Conservation (phyloP, 2,888 invertebrate species). For the Hoplodrina ambigua region DNA sequence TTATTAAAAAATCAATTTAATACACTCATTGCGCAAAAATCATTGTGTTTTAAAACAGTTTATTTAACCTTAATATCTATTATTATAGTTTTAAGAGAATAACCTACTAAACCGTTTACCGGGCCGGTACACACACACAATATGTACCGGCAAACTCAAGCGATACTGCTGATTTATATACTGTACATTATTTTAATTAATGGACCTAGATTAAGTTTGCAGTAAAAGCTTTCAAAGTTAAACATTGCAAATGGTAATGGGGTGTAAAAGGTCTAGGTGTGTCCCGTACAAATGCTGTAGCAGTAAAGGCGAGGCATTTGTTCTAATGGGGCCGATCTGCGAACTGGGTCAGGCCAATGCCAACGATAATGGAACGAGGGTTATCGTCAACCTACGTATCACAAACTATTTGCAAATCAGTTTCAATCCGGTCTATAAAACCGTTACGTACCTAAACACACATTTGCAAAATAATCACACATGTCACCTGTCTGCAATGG, state of each 20-base stretch:
- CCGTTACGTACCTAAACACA: constrained; percentile 9
- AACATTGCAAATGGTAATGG: constrained; percentile 68
- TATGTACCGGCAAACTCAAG: not conserved
- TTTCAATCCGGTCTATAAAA: constrained; percentile 56
- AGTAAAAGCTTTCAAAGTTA: constrained; percentile 61
- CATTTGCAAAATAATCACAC: constrained; percentile 10
- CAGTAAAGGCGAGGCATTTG: constrained; percentile 71
- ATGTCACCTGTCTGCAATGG: not conserved
- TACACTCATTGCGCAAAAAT: no score
- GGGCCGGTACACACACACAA: no score
- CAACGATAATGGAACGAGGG: constrained; percentile 69
- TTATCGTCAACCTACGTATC: constrained; percentile 66
- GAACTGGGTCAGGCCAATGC: constrained; percentile 84
- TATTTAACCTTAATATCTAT: no score
- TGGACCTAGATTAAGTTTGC: constrained; percentile 37
- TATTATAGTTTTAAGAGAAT: no score
- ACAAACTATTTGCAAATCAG: constrained; percentile 64
- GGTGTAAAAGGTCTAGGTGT: constrained; percentile 76
- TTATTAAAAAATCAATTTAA: no score
- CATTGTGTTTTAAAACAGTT: no score
- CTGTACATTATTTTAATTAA: constrained; percentile 24
- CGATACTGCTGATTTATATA: not conserved
- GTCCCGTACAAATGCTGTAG: constrained; percentile 63
- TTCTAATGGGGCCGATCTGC: constrained; percentile 77
- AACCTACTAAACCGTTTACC: no score